Base-by-base conservation (phyloP, 2,888 invertebrate genomes). In the Tachina fera region DNA sequence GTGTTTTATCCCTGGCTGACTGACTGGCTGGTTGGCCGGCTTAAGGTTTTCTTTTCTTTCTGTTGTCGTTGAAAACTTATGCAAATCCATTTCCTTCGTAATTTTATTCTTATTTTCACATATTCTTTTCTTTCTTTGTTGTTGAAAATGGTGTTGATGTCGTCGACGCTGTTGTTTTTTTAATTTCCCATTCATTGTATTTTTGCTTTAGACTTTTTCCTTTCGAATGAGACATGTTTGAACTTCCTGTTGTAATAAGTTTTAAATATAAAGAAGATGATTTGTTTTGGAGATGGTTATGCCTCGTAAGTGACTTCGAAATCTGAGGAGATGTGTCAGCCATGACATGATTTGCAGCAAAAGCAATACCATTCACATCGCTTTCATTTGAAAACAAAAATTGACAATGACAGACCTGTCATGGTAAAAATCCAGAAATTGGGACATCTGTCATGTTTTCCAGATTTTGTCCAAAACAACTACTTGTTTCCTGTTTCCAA, bases 71-170 rank as follows among this genome's bases (percentile, higher is more conserved):
- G 65, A 79, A 82, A 85, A 78, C 81, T 70, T 82, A 85, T 85
- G 82, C 82, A 85, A 85, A 85, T 85, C 74, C 77, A 82, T 82
- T 79, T 85, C 78, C 75, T 82, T 60, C 13, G 74, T 77, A 68
- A 74, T 75, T 74, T 85, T 68, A 39, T 72, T 60, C 61, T 14
- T 71, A 61, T 71, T 63, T 58, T 22, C 9, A 43, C 53, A 11
- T 9, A 11, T 45, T 41, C 45, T 19, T 19, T 71, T n/a, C 53
- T 79, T 45, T 41, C 45, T 19, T 19, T 71, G 22, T 61, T 79
- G 49, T 53, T 78, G 53, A 4, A 53, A 47, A 22, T 78, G 51
- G 56, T 78, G 68, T 78, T 65, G 61, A 45, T 61, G 53, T 53
- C 56, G 71, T 56, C 60, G 60, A n/a, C 16, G 41, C 60, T 72